Evolutionary conservation across 2,888 invertebrate genomes (phyloP), one percentile per base, ranked within the genome.

Genomic region (Drosophila nr. perissopoda): DNA sequence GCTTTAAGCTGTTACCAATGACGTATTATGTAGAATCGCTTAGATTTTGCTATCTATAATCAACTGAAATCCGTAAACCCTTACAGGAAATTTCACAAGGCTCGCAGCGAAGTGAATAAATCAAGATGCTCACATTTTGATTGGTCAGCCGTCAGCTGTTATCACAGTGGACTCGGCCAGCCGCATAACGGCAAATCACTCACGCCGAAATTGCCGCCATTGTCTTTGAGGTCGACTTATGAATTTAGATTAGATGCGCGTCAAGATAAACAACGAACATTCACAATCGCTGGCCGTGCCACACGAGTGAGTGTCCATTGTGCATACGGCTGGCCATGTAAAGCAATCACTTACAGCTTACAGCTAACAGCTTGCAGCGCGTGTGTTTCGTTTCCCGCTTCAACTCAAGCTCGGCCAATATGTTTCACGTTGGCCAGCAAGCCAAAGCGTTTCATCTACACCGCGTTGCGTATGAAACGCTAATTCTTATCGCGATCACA

Each of bases 401-500:
- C 40, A 49, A 40, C 46, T 25, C 57, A 11, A 56, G 48, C 62
- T 60, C 81, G 83, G 75, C 86, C 89, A 84, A 75, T 62, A 74
- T 81, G 70, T 69, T 48, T 70, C 53, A 27, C 18, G 16, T 40
- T 59, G 76, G 70, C 54, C 63, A 52, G 34, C 46, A 8, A 16
- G 18, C 54, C 48, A 40, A 72, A 74, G 72, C 74, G 75, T 86
- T 88, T 88, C 90, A 88, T 91, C 85, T 91, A 75, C 56, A 61
- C 88, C 91, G 91, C 87, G 25, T 27, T 76, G 49, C 72, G 74
- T 68, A 78, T 69, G 74, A 67, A 68, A 57, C 71, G 70, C 72
- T 73, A 85, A 88, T 91, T 88, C 84, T 88, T 89, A 89, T 89
- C 88, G 82, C 83, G 76, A 77, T 85, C 80, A 69, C 65, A 84